These are phyloP conservation scores for Botrylloides violaceus DNA, from an alignment of 23 tunicate genomes.

Conservation along the genomic window DNA sequence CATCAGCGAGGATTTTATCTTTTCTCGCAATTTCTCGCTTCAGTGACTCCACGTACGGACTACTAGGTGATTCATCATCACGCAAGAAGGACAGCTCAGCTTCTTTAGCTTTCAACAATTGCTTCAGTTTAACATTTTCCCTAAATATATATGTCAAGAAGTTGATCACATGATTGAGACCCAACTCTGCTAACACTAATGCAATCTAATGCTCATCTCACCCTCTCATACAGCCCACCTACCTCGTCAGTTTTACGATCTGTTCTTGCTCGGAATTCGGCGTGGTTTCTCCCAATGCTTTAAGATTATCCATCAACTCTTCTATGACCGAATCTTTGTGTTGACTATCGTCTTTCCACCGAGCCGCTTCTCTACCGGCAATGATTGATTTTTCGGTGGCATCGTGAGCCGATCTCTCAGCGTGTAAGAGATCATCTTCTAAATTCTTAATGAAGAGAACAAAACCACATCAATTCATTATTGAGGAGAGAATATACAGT, in stretches of 20 bases:
- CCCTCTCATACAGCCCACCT: too few species aligned
- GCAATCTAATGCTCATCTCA: too few species aligned
- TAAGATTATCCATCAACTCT: conserved; percentile 8
- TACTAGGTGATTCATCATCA: neutral
- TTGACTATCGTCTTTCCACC: conserved; percentile 22
- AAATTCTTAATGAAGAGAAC: conserved; percentile 8
- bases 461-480: too few species aligned
- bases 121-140: conserved; percentile 18
- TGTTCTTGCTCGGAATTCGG: conserved; percentile 11
- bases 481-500: too few species aligned
- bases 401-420: conserved; percentile 20
- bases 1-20: conserved; percentile 23
- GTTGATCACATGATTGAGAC: neutral
- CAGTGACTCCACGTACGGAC: conserved; percentile 22
- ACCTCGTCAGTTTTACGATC: conserved; percentile 16
- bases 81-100: conserved; percentile 23
- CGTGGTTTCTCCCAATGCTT: neutral
- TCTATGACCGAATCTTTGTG: conserved; percentile 6
- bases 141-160: conserved; percentile 1
- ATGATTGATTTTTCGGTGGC: conserved; percentile 10
- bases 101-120: conserved; percentile 36
- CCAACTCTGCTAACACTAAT: neutral
- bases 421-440: conserved; percentile 16
- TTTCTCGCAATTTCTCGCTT: conserved; percentile 16
- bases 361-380: conserved; percentile 12